Base-by-base conservation (phyloP, 2,113 vertebrate genomes). In the Grallaria varia region DNA sequence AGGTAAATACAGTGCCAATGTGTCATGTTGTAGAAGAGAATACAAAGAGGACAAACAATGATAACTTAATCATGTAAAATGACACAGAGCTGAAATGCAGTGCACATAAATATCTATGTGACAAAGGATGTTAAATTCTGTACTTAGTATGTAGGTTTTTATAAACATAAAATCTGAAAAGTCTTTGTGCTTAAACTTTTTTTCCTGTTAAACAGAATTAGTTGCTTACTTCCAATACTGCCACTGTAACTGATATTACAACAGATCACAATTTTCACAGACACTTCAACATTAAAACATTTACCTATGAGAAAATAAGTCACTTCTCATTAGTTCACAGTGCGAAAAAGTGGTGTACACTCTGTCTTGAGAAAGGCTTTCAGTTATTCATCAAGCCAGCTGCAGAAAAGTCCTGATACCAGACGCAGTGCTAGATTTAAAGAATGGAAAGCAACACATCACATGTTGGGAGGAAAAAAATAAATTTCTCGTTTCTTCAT, bases 311-410 rank as follows among this genome's bases (percentile, higher is more conserved):
- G 98, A 98, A 98, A 97, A 97, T 97, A 98, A 98, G 98, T 98
- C 97, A 98, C 97, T 98, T 98, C 97, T 98, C 97, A 96, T 98
- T 98, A 97, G 97, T 98, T 98, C 98, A 98, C 98, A 98, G 98
- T 98, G 98, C 95, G 98, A 97, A 97, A 96, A 98, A 98, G 97
- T 98, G 97, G 97, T 97, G 93, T 97, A 95, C 93, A 96, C 96
- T 98, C 66, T 95, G 96, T 97, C 96, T 96, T 77, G 96, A 97
- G 96, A 97, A 96, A 98, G 97, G 97, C 96, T 98, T 97, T 97
- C 96, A 60, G 93, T 96, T 97, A 96, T 81, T 97, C 94, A 89
- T 76, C 92, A 88, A 98, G 98, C 98, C 98, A 95, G 92, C 97
- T 96, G 68, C 90, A 96, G 97, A 95, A 83, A 95, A 97, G 97